phyloP scores from a whole-genome alignment of 2,797 vertebrate genomes.

The Novumbra hubbsi region DNA sequence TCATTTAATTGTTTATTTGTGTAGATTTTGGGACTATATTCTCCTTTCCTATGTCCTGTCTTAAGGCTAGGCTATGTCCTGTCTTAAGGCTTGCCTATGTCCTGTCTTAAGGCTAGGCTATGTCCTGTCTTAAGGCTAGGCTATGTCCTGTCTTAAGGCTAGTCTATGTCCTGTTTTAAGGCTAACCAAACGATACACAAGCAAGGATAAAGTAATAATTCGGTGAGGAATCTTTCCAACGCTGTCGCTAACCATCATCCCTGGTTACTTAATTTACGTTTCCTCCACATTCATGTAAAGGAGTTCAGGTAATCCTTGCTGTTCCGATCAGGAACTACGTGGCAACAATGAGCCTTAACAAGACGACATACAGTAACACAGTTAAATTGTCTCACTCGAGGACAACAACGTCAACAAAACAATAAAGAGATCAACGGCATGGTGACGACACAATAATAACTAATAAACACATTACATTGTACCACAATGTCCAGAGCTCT shows the following conservation, averaged over 20 bases:
- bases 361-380: constrained; percentile 27
- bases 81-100: not conserved
- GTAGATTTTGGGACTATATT: not conserved
- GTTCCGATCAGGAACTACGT: constrained; percentile 13
- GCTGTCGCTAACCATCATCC: not conserved
- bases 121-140: too few species aligned
- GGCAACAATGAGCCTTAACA: constrained; percentile 28
- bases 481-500: constrained; percentile 53
- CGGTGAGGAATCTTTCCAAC: not conserved
- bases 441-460: constrained; percentile 35
- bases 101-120: not conserved
- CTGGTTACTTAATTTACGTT: not conserved
- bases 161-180: too few species aligned
- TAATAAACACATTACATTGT: constrained; percentile 25
- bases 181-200: not conserved
- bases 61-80: not conserved
- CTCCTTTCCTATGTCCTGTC: not conserved
- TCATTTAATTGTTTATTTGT: not conserved
- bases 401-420: constrained; percentile 30
- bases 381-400: constrained; percentile 25
- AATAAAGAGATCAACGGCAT: constrained; percentile 19
- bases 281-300: constrained; percentile 32
- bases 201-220: not conserved
- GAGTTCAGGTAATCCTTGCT: not conserved
- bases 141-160: not conserved